These are phyloP conservation scores for Boloria selene DNA, from an alignment of 2,888 invertebrate species.

Conservation along the genomic window DNA sequence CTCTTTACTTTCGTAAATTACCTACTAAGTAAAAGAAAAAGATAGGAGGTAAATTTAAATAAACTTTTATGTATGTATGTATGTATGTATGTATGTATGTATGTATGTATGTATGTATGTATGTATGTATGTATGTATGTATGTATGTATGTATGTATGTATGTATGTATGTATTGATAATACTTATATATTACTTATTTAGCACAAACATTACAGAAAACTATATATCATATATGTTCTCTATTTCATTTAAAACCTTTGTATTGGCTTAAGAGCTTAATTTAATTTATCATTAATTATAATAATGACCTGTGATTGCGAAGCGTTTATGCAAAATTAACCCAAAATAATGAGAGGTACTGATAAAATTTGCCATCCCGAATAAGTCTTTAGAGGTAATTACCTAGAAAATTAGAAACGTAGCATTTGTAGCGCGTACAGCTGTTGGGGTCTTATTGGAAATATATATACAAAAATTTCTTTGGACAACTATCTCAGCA, in stretches of 20 bases:
- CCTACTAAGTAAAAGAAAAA: too few relatives aligned
- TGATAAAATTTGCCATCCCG: conserved; percentile 21
- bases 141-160: too few relatives aligned
- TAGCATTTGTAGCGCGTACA: conserved; percentile 1
- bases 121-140: too few relatives aligned
- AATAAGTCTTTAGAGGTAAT: conserved; percentile 13
- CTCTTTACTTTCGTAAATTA: too few relatives aligned
- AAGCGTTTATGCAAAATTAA: conserved; percentile 31
- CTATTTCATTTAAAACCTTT: conserved; percentile 9
- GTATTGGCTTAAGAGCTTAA: conserved; percentile 27
- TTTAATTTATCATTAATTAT: conserved; percentile 37
- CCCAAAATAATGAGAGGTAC: conserved; percentile 27
- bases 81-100: too few relatives aligned
- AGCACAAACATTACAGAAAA: not conserved
- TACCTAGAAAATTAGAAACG: conserved; percentile 20
- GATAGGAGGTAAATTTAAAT: too few relatives aligned
- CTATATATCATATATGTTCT: conserved; percentile 1
- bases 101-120: too few relatives aligned
- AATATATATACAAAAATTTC: not conserved
- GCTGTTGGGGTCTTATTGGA: not conserved
- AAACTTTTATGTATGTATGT: too few relatives aligned
- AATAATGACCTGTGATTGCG: conserved; percentile 34
- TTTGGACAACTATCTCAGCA: too few relatives aligned
- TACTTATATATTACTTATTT: too few relatives aligned
- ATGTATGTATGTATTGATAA: too few relatives aligned